These are phyloP conservation scores for Hippopotamus amphibius DNA, from an alignment of 2,113 vertebrate species.

Conservation along the genomic window DNA sequence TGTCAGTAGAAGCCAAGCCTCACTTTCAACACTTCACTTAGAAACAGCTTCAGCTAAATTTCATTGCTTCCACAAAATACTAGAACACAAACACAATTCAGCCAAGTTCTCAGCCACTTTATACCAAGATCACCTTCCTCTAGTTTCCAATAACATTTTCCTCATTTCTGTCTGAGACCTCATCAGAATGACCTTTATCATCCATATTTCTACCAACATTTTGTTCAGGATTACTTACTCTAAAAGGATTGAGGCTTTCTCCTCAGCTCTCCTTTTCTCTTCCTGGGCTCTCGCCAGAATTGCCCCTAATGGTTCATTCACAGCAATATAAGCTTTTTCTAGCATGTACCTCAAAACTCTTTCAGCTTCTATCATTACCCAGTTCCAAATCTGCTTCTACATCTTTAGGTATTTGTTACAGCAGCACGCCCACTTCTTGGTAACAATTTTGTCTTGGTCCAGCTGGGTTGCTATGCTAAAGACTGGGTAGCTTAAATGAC, in stretches of 20 bases:
- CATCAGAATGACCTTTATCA: neutral
- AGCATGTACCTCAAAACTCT: neutral
- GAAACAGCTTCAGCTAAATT: neutral
- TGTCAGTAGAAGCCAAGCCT: neutral
- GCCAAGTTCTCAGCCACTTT: neutral
- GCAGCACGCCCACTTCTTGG: neutral
- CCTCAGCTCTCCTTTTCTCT: neutral
- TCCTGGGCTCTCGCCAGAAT: neutral
- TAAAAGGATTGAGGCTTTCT: neutral
- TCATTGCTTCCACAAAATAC: neutral
- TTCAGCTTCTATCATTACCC: neutral
- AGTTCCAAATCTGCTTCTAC: neutral
- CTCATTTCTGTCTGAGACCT: neutral
- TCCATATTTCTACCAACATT: neutral
- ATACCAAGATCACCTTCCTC: neutral
- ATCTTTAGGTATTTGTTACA: too few relatives aligned
- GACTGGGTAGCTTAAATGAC: neutral
- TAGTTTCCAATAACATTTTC: neutral
- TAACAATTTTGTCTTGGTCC: neutral
- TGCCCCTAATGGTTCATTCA: neutral
- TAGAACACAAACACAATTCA: neutral
- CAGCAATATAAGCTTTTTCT: neutral
- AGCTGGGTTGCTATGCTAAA: neutral
- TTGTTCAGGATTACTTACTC: neutral
- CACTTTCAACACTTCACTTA: neutral